Percentiles rank a stretch among this genome's conserved stretches.
phyloP scores from a whole-genome alignment of 2,797 vertebrate genomes.

The Rhinophrynus dorsalis region DNA sequence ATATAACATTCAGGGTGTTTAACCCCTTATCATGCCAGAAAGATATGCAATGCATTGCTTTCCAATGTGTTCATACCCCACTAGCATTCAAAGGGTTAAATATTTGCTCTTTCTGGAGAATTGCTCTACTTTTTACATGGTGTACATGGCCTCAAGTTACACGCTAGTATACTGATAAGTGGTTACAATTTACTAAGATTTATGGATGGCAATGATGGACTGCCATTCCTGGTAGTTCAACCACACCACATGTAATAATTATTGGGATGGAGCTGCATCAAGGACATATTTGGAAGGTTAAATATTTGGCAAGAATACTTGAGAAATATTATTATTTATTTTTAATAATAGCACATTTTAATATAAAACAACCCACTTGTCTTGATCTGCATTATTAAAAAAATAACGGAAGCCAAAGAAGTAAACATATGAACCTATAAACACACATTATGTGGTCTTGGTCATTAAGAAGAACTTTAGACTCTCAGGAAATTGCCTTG shows the following conservation, averaged over 20 bases:
- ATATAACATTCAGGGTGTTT: no score
- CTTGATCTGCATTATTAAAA: slow-evolving; percentile 16
- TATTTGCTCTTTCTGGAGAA: no score
- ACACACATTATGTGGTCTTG: slow-evolving; percentile 11
- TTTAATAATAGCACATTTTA: slow-evolving; percentile 8
- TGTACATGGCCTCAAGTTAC: no score
- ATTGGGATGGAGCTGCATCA: slow-evolving; percentile 31
- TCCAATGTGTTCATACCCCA: no score
- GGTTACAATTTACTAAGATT: neutral
- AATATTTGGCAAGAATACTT: slow-evolving; percentile 29
- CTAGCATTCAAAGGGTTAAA: no score
- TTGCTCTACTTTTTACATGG: no score
- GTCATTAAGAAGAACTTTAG: slow-evolving; percentile 9
- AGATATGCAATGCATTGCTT: no score
- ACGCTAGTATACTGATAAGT: no score
- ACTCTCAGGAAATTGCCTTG: slow-evolving; percentile 5
- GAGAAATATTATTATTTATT: slow-evolving; percentile 9
- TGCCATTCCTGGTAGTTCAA: neutral
- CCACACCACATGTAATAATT: slow-evolving; percentile 26
- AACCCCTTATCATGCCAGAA: no score
- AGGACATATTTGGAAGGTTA: slow-evolving; percentile 19
- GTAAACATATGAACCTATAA: slow-evolving; percentile 14
- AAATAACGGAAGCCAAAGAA: slow-evolving; percentile 12
- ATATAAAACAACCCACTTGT: neutral
- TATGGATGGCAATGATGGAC: neutral